Evolutionary conservation across 2,797 vertebrate species (phyloP), one percentile per base, ranked within the genome.

Genomic region (Microtus agrestis): DNA sequence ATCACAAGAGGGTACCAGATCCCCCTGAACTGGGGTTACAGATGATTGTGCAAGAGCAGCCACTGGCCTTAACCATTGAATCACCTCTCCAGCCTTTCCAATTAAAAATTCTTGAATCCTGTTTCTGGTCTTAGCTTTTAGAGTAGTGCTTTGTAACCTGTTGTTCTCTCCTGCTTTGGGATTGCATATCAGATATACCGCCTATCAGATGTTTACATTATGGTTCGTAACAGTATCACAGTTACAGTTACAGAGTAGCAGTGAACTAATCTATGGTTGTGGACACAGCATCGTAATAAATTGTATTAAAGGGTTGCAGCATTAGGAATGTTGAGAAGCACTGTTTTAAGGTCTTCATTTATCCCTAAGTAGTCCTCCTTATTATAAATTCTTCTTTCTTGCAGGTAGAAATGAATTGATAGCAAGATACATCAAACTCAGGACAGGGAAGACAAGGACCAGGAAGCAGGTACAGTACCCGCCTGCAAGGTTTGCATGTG

Each of bases 351-450:
- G 73, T 14, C 12, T 61, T 29, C 43, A 31, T 65, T 67, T 86
- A 17, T 84, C 13, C 11, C 34, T 56, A 25, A 6, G 13, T 81
- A 91, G 61, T 95, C 94, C 43, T 86, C 51, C 97, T 98, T 97
- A 98, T 89, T 73, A 37, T 98, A 91, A 91, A 94, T 98, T 98
- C 95, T 98, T 98, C 87, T 98, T 98, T 98, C 96, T 98, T 98
- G 96, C 98, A 99, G 99, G 99, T 99, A 99, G 99, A 97, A 99
- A 99, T 98, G 99, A 99, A 98, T 98, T 99, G 98, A 99, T 99
- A 98, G 99, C 99, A 97, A 99, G 99, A 99, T 99, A 99, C 98
- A 99, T 99, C 99, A 99, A 99, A 98, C 99, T 99, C 96, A 99
- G 99, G 97, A 99, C 99, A 19, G 99, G 99, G 93, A 99, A 99